Base-by-base conservation (phyloP, 1,140 invertebrate genomes). In the Bursaphelenchus mucronatus region DNA sequence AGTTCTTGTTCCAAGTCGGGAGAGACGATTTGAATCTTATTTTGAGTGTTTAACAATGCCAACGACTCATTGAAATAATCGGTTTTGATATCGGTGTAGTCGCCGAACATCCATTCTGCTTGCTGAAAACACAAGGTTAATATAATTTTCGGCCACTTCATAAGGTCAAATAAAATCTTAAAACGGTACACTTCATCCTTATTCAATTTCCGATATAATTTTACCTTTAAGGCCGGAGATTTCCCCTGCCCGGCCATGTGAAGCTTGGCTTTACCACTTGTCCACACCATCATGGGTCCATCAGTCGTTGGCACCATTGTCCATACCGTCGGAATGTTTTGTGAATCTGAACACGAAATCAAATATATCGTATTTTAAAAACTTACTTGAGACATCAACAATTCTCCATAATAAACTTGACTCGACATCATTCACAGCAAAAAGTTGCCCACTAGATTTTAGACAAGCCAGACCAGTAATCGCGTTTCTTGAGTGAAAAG, bases 71-170 rank as follows among this genome's bases (percentile, higher is more conserved):
- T 30, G 11, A 44, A 39, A 17, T 44, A 39, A 8, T 43, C 40
- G 4, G 57, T 13, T n/a, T 44, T 1, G 11, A 59, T 59, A 30
- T 59, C 57, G 2, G 30, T 39, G 41, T 59, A 59, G 19, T 59
- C 57, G 2, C 57, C 57, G 4, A 39, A 11, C 57, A 59, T 59
- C 57, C 57, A 59, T 30, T 59, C 57, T n/a, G 57, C 57, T 39
- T 13, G 41, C 57, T 59, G 40, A 55, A 55, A n/a, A 1, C 11
- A 2, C 13, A 39, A 59, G 40, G 3, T 3, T 30, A 30, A 30
- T 30, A 30, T 30, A 30, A 30, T 30, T 30, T 30, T 30, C 30
- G 1, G 1, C 30, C 30, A 30, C 30, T 30, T 30, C 30, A 30
- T 3, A 5, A 30, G 5, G 30, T 30, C 30, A 30, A 30, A 30